phyloP scores from a whole-genome alignment of 1,140 invertebrate genomes.

The Heliconius hewitsoni region DNA sequence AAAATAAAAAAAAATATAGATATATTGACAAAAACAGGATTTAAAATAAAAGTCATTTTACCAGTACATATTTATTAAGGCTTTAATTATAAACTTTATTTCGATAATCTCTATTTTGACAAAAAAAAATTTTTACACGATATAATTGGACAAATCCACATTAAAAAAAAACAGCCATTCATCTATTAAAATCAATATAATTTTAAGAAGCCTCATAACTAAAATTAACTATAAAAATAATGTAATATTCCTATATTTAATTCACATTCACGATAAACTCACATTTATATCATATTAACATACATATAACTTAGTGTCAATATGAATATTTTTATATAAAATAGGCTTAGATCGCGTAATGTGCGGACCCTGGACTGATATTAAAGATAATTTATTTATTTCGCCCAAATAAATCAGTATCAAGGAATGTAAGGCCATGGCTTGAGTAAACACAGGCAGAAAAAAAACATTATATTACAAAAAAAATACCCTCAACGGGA shows the following conservation, averaged over 20 bases:
- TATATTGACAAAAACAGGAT: neutral
- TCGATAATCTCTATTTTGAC: neutral
- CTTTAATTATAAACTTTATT: conserved; percentile 14
- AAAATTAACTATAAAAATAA: conserved; percentile 37
- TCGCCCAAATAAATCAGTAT: neutral
- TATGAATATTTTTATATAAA: conserved; percentile 1
- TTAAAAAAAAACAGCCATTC: neutral
- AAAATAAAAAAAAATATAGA: neutral
- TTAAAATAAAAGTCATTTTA: conserved; percentile 14
- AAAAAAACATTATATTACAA: no score
- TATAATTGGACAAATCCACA: neutral
- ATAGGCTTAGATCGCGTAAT: neutral
- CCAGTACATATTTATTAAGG: conserved; percentile 28
- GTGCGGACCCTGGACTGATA: neutral
- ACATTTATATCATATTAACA: conserved; percentile 16
- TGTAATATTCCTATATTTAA: conserved; percentile 30
- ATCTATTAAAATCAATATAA: neutral
- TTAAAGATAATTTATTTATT: neutral
- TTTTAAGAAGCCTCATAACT: conserved; percentile 21
- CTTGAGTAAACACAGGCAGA: neutral
- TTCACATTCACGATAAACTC: conserved; percentile 26
- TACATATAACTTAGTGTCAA: conserved; percentile 23
- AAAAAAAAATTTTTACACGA: neutral
- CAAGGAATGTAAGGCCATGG: neutral
- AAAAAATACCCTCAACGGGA: no score